phyloP scores from a whole-genome alignment of 1,140 invertebrate genomes.

The Leptinotarsa defecta region DNA sequence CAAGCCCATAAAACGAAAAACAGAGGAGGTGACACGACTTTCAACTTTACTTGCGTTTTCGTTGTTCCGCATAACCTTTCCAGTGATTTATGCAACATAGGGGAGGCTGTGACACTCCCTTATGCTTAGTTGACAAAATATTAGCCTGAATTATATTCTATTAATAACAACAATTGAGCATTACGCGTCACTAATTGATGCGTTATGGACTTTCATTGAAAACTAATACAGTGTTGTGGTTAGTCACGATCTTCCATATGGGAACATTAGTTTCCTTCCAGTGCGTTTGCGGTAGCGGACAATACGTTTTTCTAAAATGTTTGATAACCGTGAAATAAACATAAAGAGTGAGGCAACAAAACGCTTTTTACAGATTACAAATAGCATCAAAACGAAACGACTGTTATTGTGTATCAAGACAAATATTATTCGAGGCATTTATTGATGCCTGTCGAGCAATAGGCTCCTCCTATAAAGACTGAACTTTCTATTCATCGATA shows the following conservation, averaged over 20 bases:
- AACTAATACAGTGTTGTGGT: constrained; percentile 26
- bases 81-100: constrained; percentile 28
- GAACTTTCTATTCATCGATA: not conserved
- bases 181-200: constrained; percentile 45
- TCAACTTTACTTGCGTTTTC: constrained; percentile 26
- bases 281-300: constrained; percentile 21
- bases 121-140: constrained; percentile 46
- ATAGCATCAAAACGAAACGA: constrained; percentile 1
- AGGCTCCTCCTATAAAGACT: not conserved
- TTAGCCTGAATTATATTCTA: constrained; percentile 39
- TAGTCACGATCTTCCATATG: constrained; percentile 28
- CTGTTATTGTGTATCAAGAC: constrained; percentile 17
- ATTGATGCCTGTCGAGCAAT: constrained; percentile 7
- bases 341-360: constrained; percentile 14
- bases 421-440: constrained; percentile 7
- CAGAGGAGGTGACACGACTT: constrained; percentile 25
- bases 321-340: constrained; percentile 24
- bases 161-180: constrained; percentile 44
- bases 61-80: not conserved
- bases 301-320: constrained; percentile 1
- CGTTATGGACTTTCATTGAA: constrained; percentile 37
- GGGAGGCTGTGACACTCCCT: constrained; percentile 40
- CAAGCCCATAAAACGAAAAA: constrained; percentile 13
- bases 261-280: constrained; percentile 27
- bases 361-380: constrained; percentile 3